Conservation (phyloP, 2,888 invertebrate species). For the Epinotia brunnichana region DNA sequence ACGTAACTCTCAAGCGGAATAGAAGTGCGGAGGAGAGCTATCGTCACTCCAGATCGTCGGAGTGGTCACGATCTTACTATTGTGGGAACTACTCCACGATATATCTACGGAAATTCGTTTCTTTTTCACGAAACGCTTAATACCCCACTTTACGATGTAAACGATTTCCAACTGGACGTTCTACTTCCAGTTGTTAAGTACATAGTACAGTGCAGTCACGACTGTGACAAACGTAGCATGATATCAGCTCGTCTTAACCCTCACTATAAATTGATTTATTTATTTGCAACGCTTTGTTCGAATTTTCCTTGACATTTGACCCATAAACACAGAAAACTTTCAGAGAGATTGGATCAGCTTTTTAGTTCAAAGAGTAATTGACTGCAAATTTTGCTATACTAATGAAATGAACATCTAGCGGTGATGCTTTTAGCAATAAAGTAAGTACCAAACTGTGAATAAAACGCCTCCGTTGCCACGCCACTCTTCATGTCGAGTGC, state of each 20-base stretch:
- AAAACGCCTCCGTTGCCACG: neutral
- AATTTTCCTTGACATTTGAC: slow-evolving; percentile 31
- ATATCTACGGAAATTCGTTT: slow-evolving; percentile 55
- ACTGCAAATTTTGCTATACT: neutral
- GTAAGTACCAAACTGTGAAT: neutral
- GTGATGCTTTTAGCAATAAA: neutral
- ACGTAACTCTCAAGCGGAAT: slow-evolving; percentile 58
- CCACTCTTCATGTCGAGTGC: neutral
- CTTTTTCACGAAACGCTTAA: slow-evolving; percentile 47
- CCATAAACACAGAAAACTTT: slow-evolving; percentile 16
- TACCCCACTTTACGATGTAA: slow-evolving; percentile 32
- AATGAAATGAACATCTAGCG: neutral
- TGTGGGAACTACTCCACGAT: slow-evolving; percentile 69
- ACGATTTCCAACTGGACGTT: slow-evolving; percentile 32
- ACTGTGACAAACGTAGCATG: slow-evolving; percentile 40
- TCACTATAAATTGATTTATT: slow-evolving; percentile 13
- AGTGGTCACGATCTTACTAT: slow-evolving; percentile 74
- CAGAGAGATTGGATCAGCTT: neutral
- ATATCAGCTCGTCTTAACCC: slow-evolving; percentile 31
- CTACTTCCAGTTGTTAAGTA: slow-evolving; percentile 25
- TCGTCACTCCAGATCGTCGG: slow-evolving; percentile 69
- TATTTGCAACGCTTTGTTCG: slow-evolving; percentile 13
- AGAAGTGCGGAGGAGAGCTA: slow-evolving; percentile 64
- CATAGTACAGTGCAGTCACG: slow-evolving; percentile 24
- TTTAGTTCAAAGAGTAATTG: neutral